These are phyloP conservation scores for Epinotia ramella DNA, from an alignment of 2,888 invertebrate genomes.

Conservation along the genomic window DNA sequence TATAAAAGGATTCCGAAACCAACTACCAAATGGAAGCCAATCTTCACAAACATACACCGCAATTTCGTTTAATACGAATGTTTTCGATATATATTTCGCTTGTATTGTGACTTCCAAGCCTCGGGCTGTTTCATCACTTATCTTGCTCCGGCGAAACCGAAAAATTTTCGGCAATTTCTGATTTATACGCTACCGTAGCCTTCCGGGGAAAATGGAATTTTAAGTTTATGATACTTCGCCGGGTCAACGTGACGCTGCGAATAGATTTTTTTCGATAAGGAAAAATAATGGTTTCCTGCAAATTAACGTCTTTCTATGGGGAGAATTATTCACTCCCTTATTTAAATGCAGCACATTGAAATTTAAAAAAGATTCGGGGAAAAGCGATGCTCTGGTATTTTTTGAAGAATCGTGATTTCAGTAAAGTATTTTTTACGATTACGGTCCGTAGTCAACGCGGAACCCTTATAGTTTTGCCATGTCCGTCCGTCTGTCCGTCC, in stretches of 20 bases:
- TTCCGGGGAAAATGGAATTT: slow-evolving; percentile 45
- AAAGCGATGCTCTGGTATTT: background rate
- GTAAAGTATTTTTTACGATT: background rate
- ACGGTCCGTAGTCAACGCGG: too few species aligned
- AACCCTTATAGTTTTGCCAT: too few species aligned
- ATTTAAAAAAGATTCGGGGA: background rate
- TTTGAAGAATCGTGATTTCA: background rate
- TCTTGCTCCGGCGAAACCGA: slow-evolving; percentile 16
- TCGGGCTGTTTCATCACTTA: slow-evolving; percentile 20
- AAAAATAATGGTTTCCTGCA: slow-evolving; percentile 37
- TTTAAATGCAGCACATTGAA: slow-evolving; percentile 3
- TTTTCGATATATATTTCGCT: slow-evolving; percentile 2
- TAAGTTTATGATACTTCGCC: slow-evolving; percentile 42
- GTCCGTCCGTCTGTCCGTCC: too few species aligned
- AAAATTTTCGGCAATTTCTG: slow-evolving; percentile 37
- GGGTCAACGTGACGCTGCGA: slow-evolving; percentile 14
- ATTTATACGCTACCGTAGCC: slow-evolving; percentile 31
- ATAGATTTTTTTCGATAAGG: slow-evolving; percentile 45
- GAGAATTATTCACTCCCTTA: background rate
- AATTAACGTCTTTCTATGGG: slow-evolving; percentile 36
- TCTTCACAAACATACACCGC: slow-evolving; percentile 1
- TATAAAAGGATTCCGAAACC: too few species aligned
- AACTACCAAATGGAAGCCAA: background rate
- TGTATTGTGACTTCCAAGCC: slow-evolving; percentile 12
- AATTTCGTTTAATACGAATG: slow-evolving; percentile 1